Conservation (phyloP, 1,140 invertebrate species). For the Mylabris phalerata region DNA sequence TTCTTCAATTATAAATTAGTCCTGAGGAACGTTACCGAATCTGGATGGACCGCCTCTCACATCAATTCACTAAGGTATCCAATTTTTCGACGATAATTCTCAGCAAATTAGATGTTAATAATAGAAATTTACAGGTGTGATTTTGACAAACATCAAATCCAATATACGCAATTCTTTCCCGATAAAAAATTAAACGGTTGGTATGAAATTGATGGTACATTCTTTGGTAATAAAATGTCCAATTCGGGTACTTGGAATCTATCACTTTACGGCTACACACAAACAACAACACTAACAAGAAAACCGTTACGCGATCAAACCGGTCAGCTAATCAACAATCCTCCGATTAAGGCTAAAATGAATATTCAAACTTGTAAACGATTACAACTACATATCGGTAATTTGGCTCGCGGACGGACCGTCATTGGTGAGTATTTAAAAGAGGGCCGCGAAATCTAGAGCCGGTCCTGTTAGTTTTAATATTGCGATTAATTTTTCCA, state of each 20-base stretch:
- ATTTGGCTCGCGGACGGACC: conserved; percentile 57
- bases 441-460: too few species aligned
- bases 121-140: conserved; percentile 52
- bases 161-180: conserved; percentile 74
- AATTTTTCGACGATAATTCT: too few species aligned
- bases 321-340: conserved; percentile 38
- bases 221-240: conserved; percentile 51
- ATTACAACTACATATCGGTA: conserved; percentile 68
- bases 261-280: conserved; percentile 63
- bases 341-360: conserved; percentile 56
- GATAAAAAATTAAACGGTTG: conserved; percentile 65
- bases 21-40: conserved; percentile 65
- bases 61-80: conserved; percentile 62
- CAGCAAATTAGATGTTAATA: too few species aligned
- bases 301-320: conserved; percentile 41
- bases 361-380: conserved; percentile 66
- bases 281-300: conserved; percentile 66
- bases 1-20: conserved; percentile 61
- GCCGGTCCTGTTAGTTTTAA: too few species aligned
- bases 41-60: conserved; percentile 67
- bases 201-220: conserved; percentile 57
- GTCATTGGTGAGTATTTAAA: conserved; percentile 50
- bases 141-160: conserved; percentile 52
- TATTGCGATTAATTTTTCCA: too few species aligned
- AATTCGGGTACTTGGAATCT: conserved; percentile 67